Evolutionary conservation across 2,113 vertebrate species (phyloP).

Genomic region (Scomber japonicus): DNA sequence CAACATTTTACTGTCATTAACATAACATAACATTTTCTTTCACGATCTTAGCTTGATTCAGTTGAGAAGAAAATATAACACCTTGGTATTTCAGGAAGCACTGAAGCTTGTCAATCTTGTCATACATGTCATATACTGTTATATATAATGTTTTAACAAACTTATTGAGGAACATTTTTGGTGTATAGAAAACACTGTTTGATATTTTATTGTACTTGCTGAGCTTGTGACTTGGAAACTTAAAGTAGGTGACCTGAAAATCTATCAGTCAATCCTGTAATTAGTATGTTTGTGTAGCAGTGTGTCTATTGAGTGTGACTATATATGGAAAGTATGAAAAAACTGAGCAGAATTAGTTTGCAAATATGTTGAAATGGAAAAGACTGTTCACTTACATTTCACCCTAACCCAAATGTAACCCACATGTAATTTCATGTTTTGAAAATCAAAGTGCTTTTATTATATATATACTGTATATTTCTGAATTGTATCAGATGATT

Average conservation of each 20-base stretch:
- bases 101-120: background rate
- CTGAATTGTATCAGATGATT: constrained; percentile 8
- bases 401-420: too few relatives aligned
- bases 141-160: background rate
- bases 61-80: background rate
- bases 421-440: too few relatives aligned
- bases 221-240: background rate
- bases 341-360: too few relatives aligned
- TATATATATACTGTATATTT: too few relatives aligned
- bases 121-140: too few relatives aligned
- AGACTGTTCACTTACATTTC: too few relatives aligned
- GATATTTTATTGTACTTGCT: background rate
- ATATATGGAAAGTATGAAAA: too few relatives aligned
- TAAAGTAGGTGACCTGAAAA: background rate
- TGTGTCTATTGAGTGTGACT: too few relatives aligned
- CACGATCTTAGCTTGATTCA: background rate
- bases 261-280: background rate
- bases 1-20: background rate
- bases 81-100: background rate
- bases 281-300: background rate
- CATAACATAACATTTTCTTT: background rate
- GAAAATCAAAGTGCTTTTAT: too few relatives aligned
- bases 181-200: background rate
- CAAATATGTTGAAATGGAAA: too few relatives aligned
- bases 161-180: background rate